A percentile compares a stretch with the other conserved stretches of the same genome.
Evolutionary conservation across 2,113 vertebrate genomes (phyloP).

Genomic region (Indicator indicator): DNA sequence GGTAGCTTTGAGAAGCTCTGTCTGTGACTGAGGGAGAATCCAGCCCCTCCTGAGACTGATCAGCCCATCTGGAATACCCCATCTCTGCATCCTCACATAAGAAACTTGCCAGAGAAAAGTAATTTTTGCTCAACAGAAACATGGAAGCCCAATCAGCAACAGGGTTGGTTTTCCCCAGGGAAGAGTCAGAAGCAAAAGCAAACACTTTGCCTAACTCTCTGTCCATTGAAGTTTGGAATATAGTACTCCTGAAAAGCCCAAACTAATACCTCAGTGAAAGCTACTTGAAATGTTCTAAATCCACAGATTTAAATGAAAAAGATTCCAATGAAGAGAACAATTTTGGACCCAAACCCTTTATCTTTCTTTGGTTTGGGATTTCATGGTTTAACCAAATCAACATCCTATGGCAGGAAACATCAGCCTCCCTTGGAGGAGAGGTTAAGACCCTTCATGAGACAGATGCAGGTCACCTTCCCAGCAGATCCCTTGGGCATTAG

Average conservation of each 20-base stretch:
- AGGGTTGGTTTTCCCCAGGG: neutral
- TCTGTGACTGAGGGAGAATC: neutral
- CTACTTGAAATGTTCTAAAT: neutral
- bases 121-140: neutral
- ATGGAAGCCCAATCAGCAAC: neutral
- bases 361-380: neutral
- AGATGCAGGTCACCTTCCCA: neutral
- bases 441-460: neutral
- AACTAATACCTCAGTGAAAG: neutral
- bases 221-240: neutral
- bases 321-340: neutral
- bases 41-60: neutral
- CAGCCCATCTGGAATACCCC: neutral
- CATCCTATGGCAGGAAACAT: neutral
- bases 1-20: neutral
- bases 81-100: neutral
- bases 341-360: neutral
- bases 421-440: neutral
- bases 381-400: neutral
- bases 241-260: neutral
- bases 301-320: neutral
- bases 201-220: neutral
- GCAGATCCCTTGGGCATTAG: neutral
- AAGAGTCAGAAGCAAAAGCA: neutral
- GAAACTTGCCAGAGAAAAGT: neutral